Evolutionary conservation across 2,888 invertebrate genomes (phyloP), one percentile per base, ranked within the genome.

Genomic region (Drosophila flavopinicola): DNA sequence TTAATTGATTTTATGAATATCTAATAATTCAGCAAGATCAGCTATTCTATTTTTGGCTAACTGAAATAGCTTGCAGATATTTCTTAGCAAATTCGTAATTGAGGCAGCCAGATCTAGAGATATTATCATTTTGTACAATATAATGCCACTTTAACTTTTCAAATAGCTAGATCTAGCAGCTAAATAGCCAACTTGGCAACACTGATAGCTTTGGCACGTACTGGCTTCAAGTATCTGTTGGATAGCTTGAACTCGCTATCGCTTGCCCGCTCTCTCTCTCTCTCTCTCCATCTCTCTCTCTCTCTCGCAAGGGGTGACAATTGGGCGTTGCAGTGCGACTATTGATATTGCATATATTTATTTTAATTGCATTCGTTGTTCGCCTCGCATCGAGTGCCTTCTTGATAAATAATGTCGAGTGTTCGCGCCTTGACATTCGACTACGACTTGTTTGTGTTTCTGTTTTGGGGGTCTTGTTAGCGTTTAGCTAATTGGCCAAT

Each of bases 331-430:
- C 27, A 23, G 20, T 29, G 9, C 5, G 47, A 37, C 54, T 54
- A 6, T 58, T 72, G 52, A 42, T 69, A 58, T 58, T 69, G 77
- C 79, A 79, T 78, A 82, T 67, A 83, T 85, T 85, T 74, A 78
- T 71, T 79, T 83, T 85, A 83, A 85, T 79, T 85, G 83, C 83
- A 72, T 66, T 67, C 56, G 66, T 39, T 71, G 65, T 47, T 59
- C 39, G 33, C 47, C 29, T 44, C 37, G 57, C 27, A 10, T 68
- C 45, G 63, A 41, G 51, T 38, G 29, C 51, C 47, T 52, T 38
- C 45, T 33, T 47, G 66, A 66, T 56, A 57, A 60, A 65, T 44
- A 53, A 6, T 11, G 57, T 45, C 10, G 44, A 25, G 7, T 37
- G 51, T 30, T 20, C 15, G 32, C 24, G 27, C 42, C 37, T 32